A percentile compares a stretch with the other conserved stretches of the same genome.
Conservation (phyloP, 2,113 vertebrate species). For the Cervus canadensis region DNA sequence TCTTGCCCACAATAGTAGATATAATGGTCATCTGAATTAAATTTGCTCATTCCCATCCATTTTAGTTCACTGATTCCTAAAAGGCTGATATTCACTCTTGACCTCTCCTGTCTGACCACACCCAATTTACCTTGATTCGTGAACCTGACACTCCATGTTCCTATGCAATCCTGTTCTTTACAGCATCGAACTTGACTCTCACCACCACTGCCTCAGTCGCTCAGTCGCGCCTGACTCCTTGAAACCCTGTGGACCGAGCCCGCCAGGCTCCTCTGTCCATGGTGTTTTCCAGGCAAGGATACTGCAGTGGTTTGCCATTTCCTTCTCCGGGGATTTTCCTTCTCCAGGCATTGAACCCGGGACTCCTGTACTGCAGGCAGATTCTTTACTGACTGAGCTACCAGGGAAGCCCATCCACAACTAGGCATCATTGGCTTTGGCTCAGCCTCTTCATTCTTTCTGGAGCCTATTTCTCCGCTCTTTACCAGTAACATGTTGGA, state of each 20-base stretch:
- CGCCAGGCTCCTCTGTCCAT: background rate
- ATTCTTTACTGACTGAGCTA: background rate
- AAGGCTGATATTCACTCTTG: background rate
- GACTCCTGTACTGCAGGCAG: background rate
- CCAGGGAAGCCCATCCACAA: background rate
- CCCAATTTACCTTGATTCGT: background rate
- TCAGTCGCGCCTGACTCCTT: background rate
- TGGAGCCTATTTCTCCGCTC: background rate
- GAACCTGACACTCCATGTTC: background rate
- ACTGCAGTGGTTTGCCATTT: background rate
- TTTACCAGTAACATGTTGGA: background rate
- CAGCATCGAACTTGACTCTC: background rate
- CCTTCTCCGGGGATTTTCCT: background rate
- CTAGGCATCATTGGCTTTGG: background rate
- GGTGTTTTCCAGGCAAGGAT: background rate
- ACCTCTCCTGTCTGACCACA: background rate
- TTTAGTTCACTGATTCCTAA: background rate
- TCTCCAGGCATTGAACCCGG: background rate
- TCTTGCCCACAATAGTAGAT: background rate
- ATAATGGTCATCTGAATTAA: background rate
- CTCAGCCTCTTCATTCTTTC: background rate
- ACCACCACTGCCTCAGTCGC: background rate
- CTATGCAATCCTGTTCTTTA: background rate
- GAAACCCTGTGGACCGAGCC: background rate
- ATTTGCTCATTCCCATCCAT: background rate